A percentile compares a stretch with the other conserved stretches of the same genome.
phyloP scores from a whole-genome alignment of 2,797 vertebrate genomes.

The Diglossa cyanea region DNA sequence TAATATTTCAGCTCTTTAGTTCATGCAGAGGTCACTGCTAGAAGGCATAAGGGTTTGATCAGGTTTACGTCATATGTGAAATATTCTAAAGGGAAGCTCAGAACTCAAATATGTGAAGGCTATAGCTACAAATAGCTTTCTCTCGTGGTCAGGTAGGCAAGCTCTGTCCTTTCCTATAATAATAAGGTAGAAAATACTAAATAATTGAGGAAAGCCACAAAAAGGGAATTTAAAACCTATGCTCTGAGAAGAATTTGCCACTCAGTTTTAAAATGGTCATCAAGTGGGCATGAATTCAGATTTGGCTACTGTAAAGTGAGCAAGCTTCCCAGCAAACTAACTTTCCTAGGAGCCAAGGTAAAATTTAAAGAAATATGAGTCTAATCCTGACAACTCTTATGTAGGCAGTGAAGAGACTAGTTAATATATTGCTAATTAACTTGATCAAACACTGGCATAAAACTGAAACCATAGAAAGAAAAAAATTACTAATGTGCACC shows the following conservation, averaged over 20 bases:
- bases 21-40: constrained; percentile 85
- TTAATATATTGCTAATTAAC: background rate
- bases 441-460: background rate
- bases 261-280: background rate
- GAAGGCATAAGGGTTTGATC: constrained; percentile 83
- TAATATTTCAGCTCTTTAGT: constrained; percentile 85
- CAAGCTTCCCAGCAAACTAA: background rate
- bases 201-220: constrained; percentile 36
- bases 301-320: background rate
- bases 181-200: constrained; percentile 64
- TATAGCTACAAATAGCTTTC: constrained; percentile 71
- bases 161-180: constrained; percentile 54
- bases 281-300: background rate
- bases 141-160: constrained; percentile 63
- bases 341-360: background rate
- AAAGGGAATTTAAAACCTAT: constrained; percentile 38
- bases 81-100: constrained; percentile 78
- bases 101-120: constrained; percentile 72
- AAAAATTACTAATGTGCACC: background rate
- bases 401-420: background rate
- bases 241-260: constrained; percentile 10
- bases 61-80: constrained; percentile 82
- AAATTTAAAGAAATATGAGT: background rate
- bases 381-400: background rate
- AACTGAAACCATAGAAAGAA: background rate